These are phyloP conservation scores for Salvelinus fontinalis DNA, from an alignment of 2,113 vertebrate genomes.

Conservation along the genomic window DNA sequence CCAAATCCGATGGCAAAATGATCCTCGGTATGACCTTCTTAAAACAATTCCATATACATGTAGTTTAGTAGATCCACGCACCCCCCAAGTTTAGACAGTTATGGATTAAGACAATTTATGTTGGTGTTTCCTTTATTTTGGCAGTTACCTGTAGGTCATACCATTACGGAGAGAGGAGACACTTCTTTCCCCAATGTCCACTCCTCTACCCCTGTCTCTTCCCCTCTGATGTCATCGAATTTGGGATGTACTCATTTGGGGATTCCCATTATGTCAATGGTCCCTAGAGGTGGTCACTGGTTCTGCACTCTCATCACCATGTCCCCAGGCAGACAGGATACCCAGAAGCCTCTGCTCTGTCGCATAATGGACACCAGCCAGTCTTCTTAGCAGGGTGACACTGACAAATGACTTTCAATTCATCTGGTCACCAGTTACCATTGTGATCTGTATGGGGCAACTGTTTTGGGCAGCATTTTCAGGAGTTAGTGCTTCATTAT, in stretches of 20 bases:
- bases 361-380: slow-evolving; percentile 14
- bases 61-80: too few relatives aligned
- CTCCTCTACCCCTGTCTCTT: slow-evolving; percentile 3
- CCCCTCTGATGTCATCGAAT: slow-evolving; percentile 41
- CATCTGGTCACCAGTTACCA: background rate
- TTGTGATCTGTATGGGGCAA: background rate
- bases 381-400: background rate
- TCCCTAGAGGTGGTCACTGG: slow-evolving; percentile 12
- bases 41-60: too few relatives aligned
- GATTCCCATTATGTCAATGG: slow-evolving; percentile 60
- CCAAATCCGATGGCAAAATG: too few relatives aligned
- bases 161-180: background rate
- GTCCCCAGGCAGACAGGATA: slow-evolving; percentile 36
- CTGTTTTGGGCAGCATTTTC: background rate
- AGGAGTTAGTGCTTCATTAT: background rate
- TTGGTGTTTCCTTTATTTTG: too few relatives aligned
- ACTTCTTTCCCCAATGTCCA: background rate
- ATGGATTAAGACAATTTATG: too few relatives aligned
- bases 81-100: too few relatives aligned
- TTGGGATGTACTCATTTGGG: slow-evolving; percentile 15
- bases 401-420: background rate
- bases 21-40: too few relatives aligned
- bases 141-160: too few relatives aligned
- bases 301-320: slow-evolving; percentile 26
- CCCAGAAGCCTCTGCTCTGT: slow-evolving; percentile 34